These are phyloP conservation scores for Leptothorax acervorum DNA, from an alignment of 2,888 invertebrate genomes.

Conservation along the genomic window DNA sequence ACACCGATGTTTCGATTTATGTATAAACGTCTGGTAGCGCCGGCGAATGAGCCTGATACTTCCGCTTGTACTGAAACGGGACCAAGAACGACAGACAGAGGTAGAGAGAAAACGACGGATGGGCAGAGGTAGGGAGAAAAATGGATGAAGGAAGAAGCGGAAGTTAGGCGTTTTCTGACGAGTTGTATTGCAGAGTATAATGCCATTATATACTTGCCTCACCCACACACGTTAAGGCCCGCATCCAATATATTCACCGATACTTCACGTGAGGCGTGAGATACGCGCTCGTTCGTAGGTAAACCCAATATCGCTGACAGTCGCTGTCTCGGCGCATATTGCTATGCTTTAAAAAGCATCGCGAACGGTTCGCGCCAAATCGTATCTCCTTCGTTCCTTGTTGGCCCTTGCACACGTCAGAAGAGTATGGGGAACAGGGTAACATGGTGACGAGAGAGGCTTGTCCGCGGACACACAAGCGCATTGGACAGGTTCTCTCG, in stretches of 20 bases:
- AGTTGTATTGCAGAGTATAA: conserved; percentile 67
- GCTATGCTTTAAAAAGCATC: conserved; percentile 64
- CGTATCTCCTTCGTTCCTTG: conserved; percentile 54
- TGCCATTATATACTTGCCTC: conserved; percentile 68
- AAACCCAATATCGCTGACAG: conserved; percentile 74
- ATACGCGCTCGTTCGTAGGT: conserved; percentile 54
- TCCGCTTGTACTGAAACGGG: conserved; percentile 29
- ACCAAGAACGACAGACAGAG: conserved; percentile 38
- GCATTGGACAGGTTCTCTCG: conserved; percentile 23
- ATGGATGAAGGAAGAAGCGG: conserved; percentile 50
- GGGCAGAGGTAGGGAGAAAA: neutral
- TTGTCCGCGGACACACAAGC: conserved; percentile 20
- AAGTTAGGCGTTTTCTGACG: conserved; percentile 66
- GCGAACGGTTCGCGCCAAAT: conserved; percentile 46
- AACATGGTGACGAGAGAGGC: conserved; percentile 51
- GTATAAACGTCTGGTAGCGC: neutral
- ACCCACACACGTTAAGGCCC: conserved; percentile 38
- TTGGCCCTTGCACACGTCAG: conserved; percentile 46
- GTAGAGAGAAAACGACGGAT: conserved; percentile 18
- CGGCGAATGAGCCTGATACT: conserved; percentile 15
- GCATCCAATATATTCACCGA: conserved; percentile 46
- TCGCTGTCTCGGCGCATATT: conserved; percentile 65
- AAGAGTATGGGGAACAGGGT: conserved; percentile 40
- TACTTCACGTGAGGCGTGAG: conserved; percentile 28
- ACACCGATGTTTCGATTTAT: conserved; percentile 30